Conservation (phyloP, 1,140 invertebrate genomes). For the Arion vulgaris region DNA sequence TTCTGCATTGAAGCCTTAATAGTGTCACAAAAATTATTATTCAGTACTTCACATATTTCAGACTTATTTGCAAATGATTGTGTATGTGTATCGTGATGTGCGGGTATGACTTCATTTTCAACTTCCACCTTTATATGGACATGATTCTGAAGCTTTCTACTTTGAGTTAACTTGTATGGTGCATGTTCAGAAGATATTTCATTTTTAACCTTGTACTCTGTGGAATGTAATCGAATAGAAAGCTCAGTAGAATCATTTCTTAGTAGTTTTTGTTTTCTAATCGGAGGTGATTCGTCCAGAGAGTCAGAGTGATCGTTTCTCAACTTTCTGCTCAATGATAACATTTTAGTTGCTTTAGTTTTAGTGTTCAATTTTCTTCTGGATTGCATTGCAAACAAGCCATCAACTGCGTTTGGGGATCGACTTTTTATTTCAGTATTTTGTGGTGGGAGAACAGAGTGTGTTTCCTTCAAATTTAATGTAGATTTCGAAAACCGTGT, state of each 20-base stretch:
- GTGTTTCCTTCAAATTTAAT: not conserved
- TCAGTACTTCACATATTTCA: too few species aligned
- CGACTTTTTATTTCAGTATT: too few species aligned
- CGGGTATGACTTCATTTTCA: not conserved
- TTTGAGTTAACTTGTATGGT: not conserved
- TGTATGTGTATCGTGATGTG: too few species aligned
- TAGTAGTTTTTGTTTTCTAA: not conserved
- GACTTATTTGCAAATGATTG: too few species aligned
- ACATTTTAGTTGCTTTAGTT: too few species aligned
- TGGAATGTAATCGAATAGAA: not conserved
- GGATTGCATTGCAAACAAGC: too few species aligned
- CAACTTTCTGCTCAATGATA: too few species aligned
- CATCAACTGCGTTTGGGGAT: too few species aligned
- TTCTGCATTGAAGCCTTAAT: too few species aligned
- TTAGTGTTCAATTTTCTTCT: too few species aligned
- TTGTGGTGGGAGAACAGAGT: too few species aligned
- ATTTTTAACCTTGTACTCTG: not conserved
- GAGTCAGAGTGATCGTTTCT: not conserved
- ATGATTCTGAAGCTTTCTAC: not conserved
- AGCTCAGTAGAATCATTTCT: not conserved
- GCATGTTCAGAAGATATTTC: not conserved
- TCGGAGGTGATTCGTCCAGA: not conserved
- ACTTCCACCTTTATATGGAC: conserved; percentile 2
- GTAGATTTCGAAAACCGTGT: not conserved
- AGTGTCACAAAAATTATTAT: too few species aligned